Evolutionary conservation across 2,113 vertebrate species (phyloP).

Genomic region (Solea senegalensis): DNA sequence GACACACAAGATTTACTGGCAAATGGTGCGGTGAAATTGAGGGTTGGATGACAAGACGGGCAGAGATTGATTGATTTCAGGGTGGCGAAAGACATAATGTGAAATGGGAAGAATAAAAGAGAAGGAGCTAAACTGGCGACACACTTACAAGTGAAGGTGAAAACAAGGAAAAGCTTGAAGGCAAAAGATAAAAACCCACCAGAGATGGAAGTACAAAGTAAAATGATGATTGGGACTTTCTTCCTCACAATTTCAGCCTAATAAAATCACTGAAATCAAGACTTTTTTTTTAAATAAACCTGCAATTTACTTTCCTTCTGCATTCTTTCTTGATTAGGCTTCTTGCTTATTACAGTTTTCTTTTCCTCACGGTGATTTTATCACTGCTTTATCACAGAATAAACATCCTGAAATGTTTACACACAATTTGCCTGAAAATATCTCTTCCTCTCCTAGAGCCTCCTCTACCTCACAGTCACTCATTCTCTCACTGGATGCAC

Average conservation of each 20-base stretch:
- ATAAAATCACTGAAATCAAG: no score
- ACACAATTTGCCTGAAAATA: no score
- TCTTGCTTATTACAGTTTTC: neutral
- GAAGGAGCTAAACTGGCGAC: neutral
- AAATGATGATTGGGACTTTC: neutral
- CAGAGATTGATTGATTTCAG: neutral
- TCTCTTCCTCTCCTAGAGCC: neutral
- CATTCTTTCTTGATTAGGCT: neutral
- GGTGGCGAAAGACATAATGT: neutral
- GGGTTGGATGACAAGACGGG: neutral
- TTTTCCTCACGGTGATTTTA: neutral
- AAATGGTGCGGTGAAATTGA: constrained; percentile 5
- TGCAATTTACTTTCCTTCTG: constrained; percentile 14
- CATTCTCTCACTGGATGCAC: neutral
- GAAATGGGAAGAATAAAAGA: neutral
- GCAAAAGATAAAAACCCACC: constrained; percentile 5
- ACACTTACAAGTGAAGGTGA: neutral
- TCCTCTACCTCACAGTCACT: constrained; percentile 5
- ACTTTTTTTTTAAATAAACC: no score
- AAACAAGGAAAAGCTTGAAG: neutral
- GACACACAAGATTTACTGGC: neutral
- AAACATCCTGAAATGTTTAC: no score
- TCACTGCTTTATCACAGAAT: neutral
- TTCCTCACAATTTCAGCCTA: no score
- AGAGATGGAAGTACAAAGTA: neutral